phyloP scores from a whole-genome alignment of 2,113 vertebrate species.

The Falco punctatus region DNA sequence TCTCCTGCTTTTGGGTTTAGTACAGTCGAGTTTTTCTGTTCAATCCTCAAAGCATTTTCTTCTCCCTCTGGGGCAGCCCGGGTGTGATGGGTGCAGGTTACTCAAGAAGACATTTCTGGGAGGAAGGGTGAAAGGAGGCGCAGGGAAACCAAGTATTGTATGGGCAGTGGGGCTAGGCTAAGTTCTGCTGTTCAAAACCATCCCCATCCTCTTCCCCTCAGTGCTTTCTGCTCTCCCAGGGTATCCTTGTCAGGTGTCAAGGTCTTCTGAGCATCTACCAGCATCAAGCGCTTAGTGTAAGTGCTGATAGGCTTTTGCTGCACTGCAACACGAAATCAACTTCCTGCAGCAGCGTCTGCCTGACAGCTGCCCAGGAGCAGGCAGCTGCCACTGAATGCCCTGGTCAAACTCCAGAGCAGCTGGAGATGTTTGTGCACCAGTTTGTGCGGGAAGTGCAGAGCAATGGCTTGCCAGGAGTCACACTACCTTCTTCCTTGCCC shows the following conservation, averaged over 20 bases:
- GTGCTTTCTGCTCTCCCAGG: not conserved
- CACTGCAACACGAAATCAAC: not conserved
- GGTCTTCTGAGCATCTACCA: not conserved
- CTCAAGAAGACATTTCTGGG: not conserved
- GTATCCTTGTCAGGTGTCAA: not conserved
- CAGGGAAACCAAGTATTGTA: not conserved
- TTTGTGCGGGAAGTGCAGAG: not conserved
- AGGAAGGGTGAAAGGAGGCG: accelerated
- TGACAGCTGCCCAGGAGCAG: not conserved
- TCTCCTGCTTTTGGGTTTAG: not conserved
- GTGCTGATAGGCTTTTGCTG: not conserved
- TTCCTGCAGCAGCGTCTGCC: not conserved
- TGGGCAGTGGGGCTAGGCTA: not conserved
- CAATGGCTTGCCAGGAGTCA: not conserved
- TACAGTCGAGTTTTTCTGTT: not conserved
- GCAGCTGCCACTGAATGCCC: not conserved
- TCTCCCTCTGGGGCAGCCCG: not conserved
- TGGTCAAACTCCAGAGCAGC: not conserved
- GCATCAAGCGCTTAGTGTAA: accelerated
- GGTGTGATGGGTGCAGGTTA: not conserved
- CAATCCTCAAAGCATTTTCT: not conserved
- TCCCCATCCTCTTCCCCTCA: not conserved
- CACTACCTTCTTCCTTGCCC: not conserved
- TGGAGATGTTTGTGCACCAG: accelerated
- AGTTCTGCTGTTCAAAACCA: not conserved